phyloP scores from a whole-genome alignment of 2,888 invertebrate genomes.

The Drosophila merina region DNA sequence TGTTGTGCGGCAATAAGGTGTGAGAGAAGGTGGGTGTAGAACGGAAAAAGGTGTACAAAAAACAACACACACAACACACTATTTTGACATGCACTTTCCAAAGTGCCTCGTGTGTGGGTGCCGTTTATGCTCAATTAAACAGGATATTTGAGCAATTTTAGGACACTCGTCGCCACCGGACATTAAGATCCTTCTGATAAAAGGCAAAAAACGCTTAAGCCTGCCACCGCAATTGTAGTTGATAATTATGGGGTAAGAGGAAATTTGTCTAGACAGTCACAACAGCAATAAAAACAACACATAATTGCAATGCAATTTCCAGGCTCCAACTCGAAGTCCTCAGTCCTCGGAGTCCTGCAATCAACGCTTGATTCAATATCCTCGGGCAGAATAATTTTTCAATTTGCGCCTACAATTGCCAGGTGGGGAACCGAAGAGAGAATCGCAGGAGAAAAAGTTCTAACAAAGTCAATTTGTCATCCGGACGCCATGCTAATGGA shows the following conservation, averaged over 20 bases:
- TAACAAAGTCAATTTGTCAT: slow-evolving; percentile 75
- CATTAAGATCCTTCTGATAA: slow-evolving; percentile 39
- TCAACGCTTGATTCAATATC: slow-evolving; percentile 62
- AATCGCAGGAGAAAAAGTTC: no score
- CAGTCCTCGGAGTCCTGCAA: slow-evolving; percentile 52
- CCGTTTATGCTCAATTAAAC: slow-evolving; percentile 58
- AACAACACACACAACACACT: slow-evolving; percentile 15
- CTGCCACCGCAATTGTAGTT: not conserved
- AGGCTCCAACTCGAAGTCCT: not conserved
- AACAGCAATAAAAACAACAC: slow-evolving; percentile 20
- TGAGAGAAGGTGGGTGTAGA: not conserved
- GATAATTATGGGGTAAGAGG: slow-evolving; percentile 42
- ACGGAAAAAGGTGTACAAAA: slow-evolving; percentile 15
- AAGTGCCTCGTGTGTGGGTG: slow-evolving; percentile 21
- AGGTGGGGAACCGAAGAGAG: no score
- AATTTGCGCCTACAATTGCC: slow-evolving; percentile 64
- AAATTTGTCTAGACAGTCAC: slow-evolving; percentile 66
- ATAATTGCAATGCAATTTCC: slow-evolving; percentile 31
- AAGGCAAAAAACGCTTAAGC: slow-evolving; percentile 14
- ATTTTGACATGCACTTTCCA: slow-evolving; percentile 34
- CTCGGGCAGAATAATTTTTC: slow-evolving; percentile 63
- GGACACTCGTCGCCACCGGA: slow-evolving; percentile 36
- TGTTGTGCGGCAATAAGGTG: slow-evolving; percentile 44
- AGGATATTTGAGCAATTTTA: slow-evolving; percentile 64
- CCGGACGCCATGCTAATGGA: slow-evolving; percentile 47